Percentiles rank a stretch among this genome's conserved stretches.
These are phyloP conservation scores for Cyclophora punctaria DNA, from an alignment of 2,888 invertebrate genomes.

Conservation along the genomic window DNA sequence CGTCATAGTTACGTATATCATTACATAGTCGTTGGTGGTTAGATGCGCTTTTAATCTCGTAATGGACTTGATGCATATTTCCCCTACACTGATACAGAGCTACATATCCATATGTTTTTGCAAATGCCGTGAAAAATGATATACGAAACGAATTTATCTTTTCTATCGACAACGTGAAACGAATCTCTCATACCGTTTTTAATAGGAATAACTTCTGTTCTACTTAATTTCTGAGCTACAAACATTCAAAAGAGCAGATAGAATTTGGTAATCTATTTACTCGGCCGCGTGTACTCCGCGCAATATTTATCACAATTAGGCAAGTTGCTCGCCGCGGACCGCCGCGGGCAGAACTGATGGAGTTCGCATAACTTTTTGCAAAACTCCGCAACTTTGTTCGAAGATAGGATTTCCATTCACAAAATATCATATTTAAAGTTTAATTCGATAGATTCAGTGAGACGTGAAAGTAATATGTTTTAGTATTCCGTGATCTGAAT, in stretches of 20 bases:
- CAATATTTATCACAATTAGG: slow-evolving; percentile 15
- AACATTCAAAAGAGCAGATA: not conserved
- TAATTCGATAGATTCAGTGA: slow-evolving; percentile 2
- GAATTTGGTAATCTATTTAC: slow-evolving; percentile 5
- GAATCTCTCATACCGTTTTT: too few species aligned
- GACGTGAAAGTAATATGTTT: not conserved
- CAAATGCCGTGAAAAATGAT: too few species aligned
- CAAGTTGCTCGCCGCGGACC: slow-evolving; percentile 1
- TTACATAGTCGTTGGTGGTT: too few species aligned
- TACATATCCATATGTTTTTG: too few species aligned
- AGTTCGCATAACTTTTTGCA: slow-evolving; percentile 6
- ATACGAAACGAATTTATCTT: too few species aligned
- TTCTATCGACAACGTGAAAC: too few species aligned
- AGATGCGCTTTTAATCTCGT: too few species aligned
- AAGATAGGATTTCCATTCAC: slow-evolving; percentile 4
- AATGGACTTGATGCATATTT: too few species aligned
- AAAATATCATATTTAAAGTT: slow-evolving; percentile 5
- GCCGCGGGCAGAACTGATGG: slow-evolving; percentile 1
- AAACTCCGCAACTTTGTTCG: slow-evolving; percentile 1
- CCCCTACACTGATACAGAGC: too few species aligned
- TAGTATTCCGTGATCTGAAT: not conserved
- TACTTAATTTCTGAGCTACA: not conserved
- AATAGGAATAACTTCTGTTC: too few species aligned
- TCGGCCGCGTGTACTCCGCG: not conserved
- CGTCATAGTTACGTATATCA: too few species aligned